Base-by-base conservation (phyloP, 2,797 vertebrate species). In the Falco cherrug region DNA sequence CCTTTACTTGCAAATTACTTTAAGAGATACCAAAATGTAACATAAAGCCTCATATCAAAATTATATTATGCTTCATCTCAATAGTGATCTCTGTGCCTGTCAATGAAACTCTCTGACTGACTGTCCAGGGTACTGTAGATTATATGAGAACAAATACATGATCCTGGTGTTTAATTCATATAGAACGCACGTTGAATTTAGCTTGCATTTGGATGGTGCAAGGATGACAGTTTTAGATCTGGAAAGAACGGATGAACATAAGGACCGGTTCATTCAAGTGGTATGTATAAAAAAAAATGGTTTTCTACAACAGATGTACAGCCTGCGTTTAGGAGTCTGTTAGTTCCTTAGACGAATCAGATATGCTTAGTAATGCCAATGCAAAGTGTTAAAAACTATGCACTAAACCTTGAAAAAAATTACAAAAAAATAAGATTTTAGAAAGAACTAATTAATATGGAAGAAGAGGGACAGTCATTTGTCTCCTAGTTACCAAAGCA, bases 251-350 rank as follows among this genome's bases (percentile, higher is more conserved):
- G 45, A 70, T 31, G 29, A 84, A 59, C 63, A 67, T 8, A 35
- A 78, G 63, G 68, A 65, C 79, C 70, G 73, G 82, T 93, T 92
- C 47, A 56, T 76, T 90, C 37, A 11, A 92, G 76, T 22, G 80
- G 83, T 87, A 88, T 57, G 45, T 89, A 90, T 93, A 92, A 95
- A 95, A 95, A n/a, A n/a, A 64, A 35, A 77, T 69, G 56, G 28
- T 93, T 85, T 89, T 80, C 89, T 87, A 73, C 48, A 87, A 91
- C 69, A 95, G 84, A 92, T 61, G 45, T 48, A 87, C 41, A 92
- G 77, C 51, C 89, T 81, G 16, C 1, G 0, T 85, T 90, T 73
- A 82, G 29, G 25, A 65, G 80, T 57, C 64, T 59, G 39, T 9
- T 47, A 61, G 88, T 35, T 94, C 61, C 89, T 86, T 31, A 53